Evolutionary conservation across 2,113 vertebrate genomes (phyloP).

Genomic region (Uropsilus gracilis): DNA sequence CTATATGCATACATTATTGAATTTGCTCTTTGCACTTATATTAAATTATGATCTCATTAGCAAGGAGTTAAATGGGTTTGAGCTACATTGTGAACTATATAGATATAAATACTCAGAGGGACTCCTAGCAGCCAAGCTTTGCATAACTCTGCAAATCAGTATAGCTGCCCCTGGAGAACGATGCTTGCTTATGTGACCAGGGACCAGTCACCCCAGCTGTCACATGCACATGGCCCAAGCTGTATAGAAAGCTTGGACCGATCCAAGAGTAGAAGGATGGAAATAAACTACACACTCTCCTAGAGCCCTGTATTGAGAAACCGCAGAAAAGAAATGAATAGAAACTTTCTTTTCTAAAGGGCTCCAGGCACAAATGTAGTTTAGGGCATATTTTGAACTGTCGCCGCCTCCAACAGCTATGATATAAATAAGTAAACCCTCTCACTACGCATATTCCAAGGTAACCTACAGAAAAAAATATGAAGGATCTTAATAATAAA

Average conservation of each 20-base stretch:
- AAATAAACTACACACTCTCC: constrained; percentile 31
- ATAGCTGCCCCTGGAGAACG: constrained; percentile 16
- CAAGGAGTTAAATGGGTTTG: constrained; percentile 82
- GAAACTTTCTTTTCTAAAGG: background rate
- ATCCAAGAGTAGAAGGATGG: background rate
- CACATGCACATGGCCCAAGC: background rate
- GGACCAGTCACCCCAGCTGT: background rate
- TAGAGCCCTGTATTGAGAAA: background rate
- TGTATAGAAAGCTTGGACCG: background rate
- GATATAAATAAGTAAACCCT: background rate
- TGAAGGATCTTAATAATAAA: constrained; percentile 1
- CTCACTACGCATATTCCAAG: background rate
- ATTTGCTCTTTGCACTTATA: constrained; percentile 80
- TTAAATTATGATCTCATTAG: constrained; percentile 82
- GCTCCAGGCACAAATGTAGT: background rate
- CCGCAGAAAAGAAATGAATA: background rate
- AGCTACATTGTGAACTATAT: constrained; percentile 76
- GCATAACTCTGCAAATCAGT: constrained; percentile 56
- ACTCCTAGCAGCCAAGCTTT: constrained; percentile 56
- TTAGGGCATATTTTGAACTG: constrained; percentile 20
- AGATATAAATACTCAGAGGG: constrained; percentile 75
- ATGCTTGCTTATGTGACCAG: background rate
- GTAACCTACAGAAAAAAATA: constrained; percentile 16
- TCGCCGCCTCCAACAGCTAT: background rate
- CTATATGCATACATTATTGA: constrained; percentile 73